Evolutionary conservation across 2,888 invertebrate species (phyloP).

Genomic region (Listrodromus nycthemerus): DNA sequence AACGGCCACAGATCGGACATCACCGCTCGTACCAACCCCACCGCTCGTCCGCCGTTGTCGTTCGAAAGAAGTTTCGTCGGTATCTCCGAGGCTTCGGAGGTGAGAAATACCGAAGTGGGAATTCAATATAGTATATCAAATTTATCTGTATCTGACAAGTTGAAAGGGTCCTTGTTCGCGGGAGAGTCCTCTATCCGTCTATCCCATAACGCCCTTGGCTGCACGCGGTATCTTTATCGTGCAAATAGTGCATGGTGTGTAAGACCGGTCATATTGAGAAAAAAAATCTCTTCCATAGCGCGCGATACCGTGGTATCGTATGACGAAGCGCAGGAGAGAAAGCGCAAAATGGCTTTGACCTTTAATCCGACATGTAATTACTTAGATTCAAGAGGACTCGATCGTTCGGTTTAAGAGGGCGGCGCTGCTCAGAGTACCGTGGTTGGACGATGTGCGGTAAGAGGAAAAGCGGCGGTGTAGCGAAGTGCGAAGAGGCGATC

Average conservation of each 20-base stretch:
- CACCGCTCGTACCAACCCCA: conserved; percentile 39
- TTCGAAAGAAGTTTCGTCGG: conserved; percentile 48
- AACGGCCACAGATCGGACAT: conserved; percentile 57
- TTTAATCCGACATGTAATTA: conserved; percentile 47
- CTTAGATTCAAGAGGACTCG: conserved; percentile 25
- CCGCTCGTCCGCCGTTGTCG: conserved; percentile 23
- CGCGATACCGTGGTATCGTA: conserved; percentile 8
- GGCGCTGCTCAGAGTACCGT: not conserved
- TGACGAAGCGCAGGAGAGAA: not conserved
- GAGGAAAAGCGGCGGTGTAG: conserved; percentile 19
- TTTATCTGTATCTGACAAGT: conserved; percentile 44
- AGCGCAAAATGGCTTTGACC: conserved; percentile 4
- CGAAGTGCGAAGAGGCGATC: conserved; percentile 21
- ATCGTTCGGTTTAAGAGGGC: conserved; percentile 1
- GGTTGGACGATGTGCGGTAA: not conserved
- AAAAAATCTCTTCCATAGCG: conserved; percentile 15
- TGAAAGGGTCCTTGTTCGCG: conserved; percentile 21
- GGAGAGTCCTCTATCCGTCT: not conserved
- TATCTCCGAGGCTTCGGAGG: conserved; percentile 49
- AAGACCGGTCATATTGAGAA: not conserved
- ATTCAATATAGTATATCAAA: conserved; percentile 56
- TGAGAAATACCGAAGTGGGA: conserved; percentile 47
- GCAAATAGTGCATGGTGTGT: not conserved
- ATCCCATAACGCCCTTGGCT: not conserved
- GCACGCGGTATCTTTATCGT: conserved; percentile 11